Percentiles rank a stretch among this genome's conserved stretches.
Conservation (phyloP, 2,888 invertebrate genomes). For the Synergus umbraculus region DNA sequence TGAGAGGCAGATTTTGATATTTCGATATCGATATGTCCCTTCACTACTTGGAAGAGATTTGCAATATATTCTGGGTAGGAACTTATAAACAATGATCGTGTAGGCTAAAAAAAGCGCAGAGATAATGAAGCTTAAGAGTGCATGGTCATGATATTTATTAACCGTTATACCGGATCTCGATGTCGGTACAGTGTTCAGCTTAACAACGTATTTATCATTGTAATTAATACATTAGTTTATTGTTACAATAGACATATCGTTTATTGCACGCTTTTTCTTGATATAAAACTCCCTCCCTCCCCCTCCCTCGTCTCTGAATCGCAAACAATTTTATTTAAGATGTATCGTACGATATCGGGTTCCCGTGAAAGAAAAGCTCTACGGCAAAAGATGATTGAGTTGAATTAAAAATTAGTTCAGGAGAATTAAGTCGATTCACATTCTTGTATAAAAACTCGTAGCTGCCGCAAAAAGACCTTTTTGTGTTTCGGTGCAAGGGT, state of each 20-base stretch:
- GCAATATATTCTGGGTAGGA: too few relatives aligned
- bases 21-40: too few relatives aligned
- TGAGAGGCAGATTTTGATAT: too few relatives aligned
- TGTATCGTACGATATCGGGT: conserved; percentile 21
- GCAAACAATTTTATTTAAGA: conserved; percentile 46
- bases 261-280: conserved; percentile 73
- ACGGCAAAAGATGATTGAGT: conserved; percentile 8
- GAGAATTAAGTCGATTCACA: conserved; percentile 15
- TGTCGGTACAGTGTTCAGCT: conserved; percentile 67
- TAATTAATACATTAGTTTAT: conserved; percentile 72
- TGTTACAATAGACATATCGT: conserved; percentile 73
- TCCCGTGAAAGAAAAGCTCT: conserved; percentile 17
- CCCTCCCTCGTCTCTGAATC: conserved; percentile 40
- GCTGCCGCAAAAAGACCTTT: conserved; percentile 24
- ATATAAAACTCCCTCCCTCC: conserved; percentile 72
- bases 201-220: conserved; percentile 71
- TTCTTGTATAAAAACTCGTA: conserved; percentile 35
- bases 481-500: conserved; percentile 16
- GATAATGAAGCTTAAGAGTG: conserved; percentile 55
- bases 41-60: too few relatives aligned
- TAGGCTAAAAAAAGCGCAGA: background rate
- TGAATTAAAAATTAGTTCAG: background rate
- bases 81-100: background rate
- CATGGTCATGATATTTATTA: conserved; percentile 73
- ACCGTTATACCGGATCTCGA: conserved; percentile 67